Base-by-base conservation (phyloP, 2,888 invertebrate genomes). In the Amblyteles armatorius region DNA sequence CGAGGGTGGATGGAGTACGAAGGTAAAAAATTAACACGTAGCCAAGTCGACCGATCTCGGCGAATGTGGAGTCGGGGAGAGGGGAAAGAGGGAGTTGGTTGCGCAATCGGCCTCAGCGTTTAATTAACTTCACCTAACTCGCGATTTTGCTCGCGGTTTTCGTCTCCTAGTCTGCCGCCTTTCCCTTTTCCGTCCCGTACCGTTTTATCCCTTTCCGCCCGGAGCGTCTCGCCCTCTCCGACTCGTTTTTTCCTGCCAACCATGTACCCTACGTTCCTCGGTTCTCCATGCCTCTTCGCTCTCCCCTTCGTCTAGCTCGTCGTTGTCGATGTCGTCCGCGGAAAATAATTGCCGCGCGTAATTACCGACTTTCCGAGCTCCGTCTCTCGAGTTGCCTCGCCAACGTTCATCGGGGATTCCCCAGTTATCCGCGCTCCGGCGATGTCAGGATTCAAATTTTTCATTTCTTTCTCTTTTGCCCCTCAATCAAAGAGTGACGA, bases 51-150 rank as follows among this genome's bases (percentile, higher is more conserved):
- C 48, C 55, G 72, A 71, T 22, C 52, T 82, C 71, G 74, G 67
- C 44, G 63, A 72, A 74, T 76, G 74, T 68, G 55, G 79, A 67
- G 78, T 4, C 16, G 44, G 57, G 22, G 5, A 26, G 26, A 11
- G 11, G 3, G 57, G 11, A 3, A 1, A 57, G 57, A 26, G 40
- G 40, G 3, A 40, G 44, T 48, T 48, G 44, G 26, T 57, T 57
- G 57, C 67, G 82, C 71, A 88, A 88, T 89, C 89, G 84, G 87
- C 83, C 88, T 88, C 87, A 86, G 87, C 89, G 87, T 91, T 91
- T 91, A 92, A 92, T 92, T 92, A 90, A 91, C 90, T 92, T 89
- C 84, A 82, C 88, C 89, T 88, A 90, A 90, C 90, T 90, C 86
- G 74, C 88, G 90, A 90, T 90, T 88, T 73, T 76, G 48, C 76